Base-by-base conservation (phyloP, 2,888 invertebrate species). In the Lysandra bellargus region DNA sequence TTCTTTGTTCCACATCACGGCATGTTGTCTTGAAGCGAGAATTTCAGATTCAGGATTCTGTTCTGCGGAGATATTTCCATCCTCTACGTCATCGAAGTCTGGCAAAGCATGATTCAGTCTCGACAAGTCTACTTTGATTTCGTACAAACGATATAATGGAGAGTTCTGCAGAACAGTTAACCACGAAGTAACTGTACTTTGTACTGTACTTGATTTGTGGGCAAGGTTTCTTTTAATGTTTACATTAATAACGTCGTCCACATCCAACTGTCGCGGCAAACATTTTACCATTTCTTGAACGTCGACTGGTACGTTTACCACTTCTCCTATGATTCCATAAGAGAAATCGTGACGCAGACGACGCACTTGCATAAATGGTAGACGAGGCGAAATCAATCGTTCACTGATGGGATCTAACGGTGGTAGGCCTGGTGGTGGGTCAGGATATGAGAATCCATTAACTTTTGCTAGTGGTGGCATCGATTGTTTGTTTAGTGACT, bases 231-330 rank as follows among this genome's bases (percentile, higher is more conserved):
- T 14, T 79, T 87, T 84, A 72, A 88, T 86, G 82, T 88, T 83
- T 1, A 89, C 85, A 82, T 88, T 86, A 78, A 88, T 84, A 33
- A 82, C 83, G 73, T 88, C 82, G 82, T 88, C 88, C 81, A 88
- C 88, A 80, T 87, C 81, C 76, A 89, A 73, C 14, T 85, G 83
- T 0, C 88, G 83, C 2, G 88, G 88, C 82, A 89, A 84, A 9
- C 81, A 81, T 83, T 86, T 84, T 78, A 88, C 86, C 87, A 88
- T 88, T 1, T 84, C 83, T 82, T 88, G 75, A 78, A 86, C 87
- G 80, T 84, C 53, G 4, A 87, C 86, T 80, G 89, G 89, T 2
- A 89, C 87, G 82, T 90, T 90, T 14, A 90, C 90, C 79, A 89
- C 85, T 86, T 90, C 89, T 0, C 87, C 88, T 44, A 85, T 80